phyloP scores from a whole-genome alignment of 2,113 vertebrate genomes.

The Oreochromis niloticus region DNA sequence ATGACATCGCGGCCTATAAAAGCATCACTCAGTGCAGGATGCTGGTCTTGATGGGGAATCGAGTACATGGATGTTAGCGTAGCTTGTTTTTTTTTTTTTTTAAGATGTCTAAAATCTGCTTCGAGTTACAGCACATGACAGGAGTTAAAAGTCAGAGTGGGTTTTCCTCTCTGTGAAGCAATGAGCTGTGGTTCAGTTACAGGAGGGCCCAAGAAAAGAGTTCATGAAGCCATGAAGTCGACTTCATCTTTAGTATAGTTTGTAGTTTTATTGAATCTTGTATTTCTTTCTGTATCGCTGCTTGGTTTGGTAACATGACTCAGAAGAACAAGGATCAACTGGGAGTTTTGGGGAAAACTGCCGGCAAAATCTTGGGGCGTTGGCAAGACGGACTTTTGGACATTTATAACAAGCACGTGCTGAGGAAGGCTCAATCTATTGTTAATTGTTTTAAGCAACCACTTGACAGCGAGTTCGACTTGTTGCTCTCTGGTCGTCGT shows the following conservation, averaged over 20 bases:
- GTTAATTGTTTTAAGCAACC: not conserved
- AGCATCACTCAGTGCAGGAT: not conserved
- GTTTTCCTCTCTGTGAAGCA: not conserved
- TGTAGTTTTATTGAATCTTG: not conserved
- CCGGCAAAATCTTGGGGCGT: accelerated
- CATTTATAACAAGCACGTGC: not conserved
- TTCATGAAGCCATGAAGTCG: not conserved
- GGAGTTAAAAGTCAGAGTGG: not conserved
- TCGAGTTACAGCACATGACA: not conserved
- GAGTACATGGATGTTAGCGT: not conserved
- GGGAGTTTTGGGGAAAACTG: not conserved
- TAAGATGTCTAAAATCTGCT: not conserved
- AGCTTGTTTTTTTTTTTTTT: not conserved
- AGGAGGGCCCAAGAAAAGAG: not conserved
- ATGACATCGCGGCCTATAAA: not conserved
- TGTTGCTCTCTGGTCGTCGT: not conserved
- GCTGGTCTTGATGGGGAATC: not conserved
- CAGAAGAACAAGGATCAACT: not conserved
- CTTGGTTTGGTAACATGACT: not conserved
- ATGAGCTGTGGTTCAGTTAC: accelerated
- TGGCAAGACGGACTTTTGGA: not conserved
- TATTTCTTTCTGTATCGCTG: not conserved
- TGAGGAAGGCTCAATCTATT: not conserved
- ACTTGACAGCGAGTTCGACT: not conserved
- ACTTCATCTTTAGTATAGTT: not conserved